Evolutionary conservation across 2,888 invertebrate genomes (phyloP).

Genomic region (Stratiomys singularior): DNA sequence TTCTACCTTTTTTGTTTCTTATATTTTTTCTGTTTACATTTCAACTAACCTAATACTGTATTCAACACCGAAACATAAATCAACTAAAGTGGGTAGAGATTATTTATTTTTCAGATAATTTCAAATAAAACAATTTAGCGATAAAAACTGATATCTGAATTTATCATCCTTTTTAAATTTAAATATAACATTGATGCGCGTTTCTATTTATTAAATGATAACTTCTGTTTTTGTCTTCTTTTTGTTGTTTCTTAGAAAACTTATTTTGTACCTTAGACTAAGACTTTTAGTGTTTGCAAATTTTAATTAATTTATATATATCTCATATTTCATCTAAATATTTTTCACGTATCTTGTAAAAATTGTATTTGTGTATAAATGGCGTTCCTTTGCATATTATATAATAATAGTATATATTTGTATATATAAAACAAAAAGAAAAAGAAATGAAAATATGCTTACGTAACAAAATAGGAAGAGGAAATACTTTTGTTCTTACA

Average conservation of each 20-base stretch:
- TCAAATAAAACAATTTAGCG: conserved; percentile 35
- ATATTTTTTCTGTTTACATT: conserved; percentile 38
- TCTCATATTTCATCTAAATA: conserved; percentile 41
- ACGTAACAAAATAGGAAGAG: conserved; percentile 38
- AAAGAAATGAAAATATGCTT: conserved; percentile 28
- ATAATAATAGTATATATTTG: conserved; percentile 34
- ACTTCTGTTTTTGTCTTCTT: conserved; percentile 15
- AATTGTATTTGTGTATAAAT: conserved; percentile 44
- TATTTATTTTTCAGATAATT: conserved; percentile 10
- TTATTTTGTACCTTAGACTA: conserved; percentile 46
- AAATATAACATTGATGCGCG: conserved; percentile 41
- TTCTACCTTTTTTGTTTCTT: conserved; percentile 18
- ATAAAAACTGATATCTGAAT: conserved; percentile 37
- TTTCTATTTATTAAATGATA: conserved; percentile 36
- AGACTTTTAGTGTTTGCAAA: conserved; percentile 43
- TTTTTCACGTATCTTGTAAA: conserved; percentile 43
- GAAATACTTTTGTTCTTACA: conserved; percentile 46
- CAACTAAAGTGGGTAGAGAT: conserved; percentile 12
- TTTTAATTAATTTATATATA: conserved; percentile 42
- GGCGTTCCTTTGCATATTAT: conserved; percentile 48
- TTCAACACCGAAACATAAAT: conserved; percentile 35
- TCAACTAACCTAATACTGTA: conserved; percentile 46
- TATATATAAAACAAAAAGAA: conserved; percentile 35
- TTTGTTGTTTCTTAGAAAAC: conserved; percentile 40
- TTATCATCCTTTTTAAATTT: conserved; percentile 29